These are phyloP conservation scores for Bombus cullumanus DNA, from an alignment of 1,140 invertebrate genomes.

Conservation along the genomic window DNA sequence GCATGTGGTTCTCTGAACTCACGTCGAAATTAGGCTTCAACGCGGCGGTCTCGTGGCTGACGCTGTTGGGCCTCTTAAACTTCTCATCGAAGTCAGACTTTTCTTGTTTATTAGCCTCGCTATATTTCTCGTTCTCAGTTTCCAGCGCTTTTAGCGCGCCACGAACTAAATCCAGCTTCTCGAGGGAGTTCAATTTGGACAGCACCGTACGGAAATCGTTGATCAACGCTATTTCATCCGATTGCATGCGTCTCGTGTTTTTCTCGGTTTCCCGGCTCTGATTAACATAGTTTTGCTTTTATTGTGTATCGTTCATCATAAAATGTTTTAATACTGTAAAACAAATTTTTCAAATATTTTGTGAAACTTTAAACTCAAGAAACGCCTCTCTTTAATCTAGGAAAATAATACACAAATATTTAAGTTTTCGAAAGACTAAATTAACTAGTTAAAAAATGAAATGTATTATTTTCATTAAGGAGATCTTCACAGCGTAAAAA, in stretches of 20 bases:
- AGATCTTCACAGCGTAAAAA: background rate
- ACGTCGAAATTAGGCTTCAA: conserved; percentile 66
- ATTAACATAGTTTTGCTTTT: conserved; percentile 13
- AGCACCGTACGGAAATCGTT: conserved; percentile 78
- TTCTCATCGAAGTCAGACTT: conserved; percentile 72
- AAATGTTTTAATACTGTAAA: background rate
- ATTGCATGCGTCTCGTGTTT: conserved; percentile 75
- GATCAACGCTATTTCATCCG: conserved; percentile 75
- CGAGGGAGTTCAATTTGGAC: conserved; percentile 79
- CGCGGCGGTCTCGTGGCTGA: conserved; percentile 63
- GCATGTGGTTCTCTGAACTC: conserved; percentile 38
- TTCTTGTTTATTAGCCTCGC: conserved; percentile 48
- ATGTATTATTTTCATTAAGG: background rate
- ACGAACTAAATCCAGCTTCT: conserved; percentile 78
- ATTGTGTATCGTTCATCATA: background rate
- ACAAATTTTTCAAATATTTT: background rate
- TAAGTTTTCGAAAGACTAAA: background rate
- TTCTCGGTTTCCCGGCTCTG: conserved; percentile 77
- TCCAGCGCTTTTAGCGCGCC: conserved; percentile 81
- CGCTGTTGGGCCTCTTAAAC: conserved; percentile 54
- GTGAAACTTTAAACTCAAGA: too few species aligned
- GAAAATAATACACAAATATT: background rate
- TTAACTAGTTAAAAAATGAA: background rate
- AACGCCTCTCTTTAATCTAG: background rate
- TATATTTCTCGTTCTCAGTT: conserved; percentile 76